These are phyloP conservation scores for Ptychoptera albimana DNA, from an alignment of 2,888 invertebrate species.

Conservation along the genomic window DNA sequence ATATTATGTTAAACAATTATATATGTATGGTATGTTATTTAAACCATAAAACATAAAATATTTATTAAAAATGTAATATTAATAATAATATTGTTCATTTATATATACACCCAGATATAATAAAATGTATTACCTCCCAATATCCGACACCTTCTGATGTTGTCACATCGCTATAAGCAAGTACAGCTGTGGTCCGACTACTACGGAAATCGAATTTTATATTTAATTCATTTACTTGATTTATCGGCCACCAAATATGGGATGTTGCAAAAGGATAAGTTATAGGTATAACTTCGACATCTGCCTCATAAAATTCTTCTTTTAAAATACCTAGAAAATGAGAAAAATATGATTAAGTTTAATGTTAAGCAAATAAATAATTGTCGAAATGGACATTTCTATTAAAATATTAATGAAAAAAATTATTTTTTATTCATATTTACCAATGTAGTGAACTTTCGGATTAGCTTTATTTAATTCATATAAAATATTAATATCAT, in stretches of 20 bases:
- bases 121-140: slow-evolving; percentile 53
- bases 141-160: slow-evolving; percentile 58
- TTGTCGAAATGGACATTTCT: neutral
- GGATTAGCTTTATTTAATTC: slow-evolving; percentile 72
- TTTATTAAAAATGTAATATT: neutral
- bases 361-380: neutral
- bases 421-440: slow-evolving; percentile 9
- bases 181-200: slow-evolving; percentile 63
- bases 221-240: slow-evolving; percentile 53
- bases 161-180: slow-evolving; percentile 69
- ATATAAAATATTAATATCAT: slow-evolving; percentile 81
- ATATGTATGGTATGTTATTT: no score
- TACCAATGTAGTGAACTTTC: slow-evolving; percentile 61
- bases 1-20: neutral
- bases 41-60: no score
- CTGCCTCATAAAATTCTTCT: slow-evolving; percentile 68
- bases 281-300: slow-evolving; percentile 76
- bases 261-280: slow-evolving; percentile 84
- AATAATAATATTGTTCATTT: no score
- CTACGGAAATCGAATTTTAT: slow-evolving; percentile 79
- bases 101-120: neutral
- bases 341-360: neutral
- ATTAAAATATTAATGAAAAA: neutral
- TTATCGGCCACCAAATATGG: slow-evolving; percentile 78
- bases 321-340: slow-evolving; percentile 45